Conservation (phyloP, 2,113 vertebrate species). For the Rhea pennata region DNA sequence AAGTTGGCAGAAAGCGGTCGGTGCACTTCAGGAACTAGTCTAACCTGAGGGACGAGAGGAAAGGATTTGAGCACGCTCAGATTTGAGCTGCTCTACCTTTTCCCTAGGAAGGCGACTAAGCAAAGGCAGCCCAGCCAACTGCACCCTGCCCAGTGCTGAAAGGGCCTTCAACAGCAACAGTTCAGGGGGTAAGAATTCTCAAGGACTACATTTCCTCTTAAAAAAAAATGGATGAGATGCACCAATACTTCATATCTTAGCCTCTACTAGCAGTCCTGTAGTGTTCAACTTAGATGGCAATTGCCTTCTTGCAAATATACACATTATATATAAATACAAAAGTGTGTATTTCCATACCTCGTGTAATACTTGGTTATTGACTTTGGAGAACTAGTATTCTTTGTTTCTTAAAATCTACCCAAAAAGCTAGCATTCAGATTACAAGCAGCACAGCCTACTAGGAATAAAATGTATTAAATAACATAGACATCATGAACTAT, state of each 20-base stretch:
- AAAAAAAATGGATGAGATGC: background rate
- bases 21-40: background rate
- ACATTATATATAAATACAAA: background rate
- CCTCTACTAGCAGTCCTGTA: background rate
- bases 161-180: background rate
- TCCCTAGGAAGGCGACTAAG: background rate
- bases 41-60: background rate
- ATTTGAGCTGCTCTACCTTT: background rate
- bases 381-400: background rate
- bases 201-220: background rate
- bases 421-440: background rate
- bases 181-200: background rate
- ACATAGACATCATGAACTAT: background rate
- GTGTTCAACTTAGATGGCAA: background rate
- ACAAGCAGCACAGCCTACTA: background rate
- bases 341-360: background rate
- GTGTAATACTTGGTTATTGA: background rate
- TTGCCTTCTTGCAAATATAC: background rate
- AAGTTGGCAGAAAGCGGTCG: background rate
- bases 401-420: background rate
- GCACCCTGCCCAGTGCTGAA: background rate
- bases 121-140: background rate
- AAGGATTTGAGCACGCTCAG: background rate
- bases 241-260: background rate
- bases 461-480: background rate